phyloP scores from a whole-genome alignment of 2,888 invertebrate species.

The Listrodromus nycthemerus region DNA sequence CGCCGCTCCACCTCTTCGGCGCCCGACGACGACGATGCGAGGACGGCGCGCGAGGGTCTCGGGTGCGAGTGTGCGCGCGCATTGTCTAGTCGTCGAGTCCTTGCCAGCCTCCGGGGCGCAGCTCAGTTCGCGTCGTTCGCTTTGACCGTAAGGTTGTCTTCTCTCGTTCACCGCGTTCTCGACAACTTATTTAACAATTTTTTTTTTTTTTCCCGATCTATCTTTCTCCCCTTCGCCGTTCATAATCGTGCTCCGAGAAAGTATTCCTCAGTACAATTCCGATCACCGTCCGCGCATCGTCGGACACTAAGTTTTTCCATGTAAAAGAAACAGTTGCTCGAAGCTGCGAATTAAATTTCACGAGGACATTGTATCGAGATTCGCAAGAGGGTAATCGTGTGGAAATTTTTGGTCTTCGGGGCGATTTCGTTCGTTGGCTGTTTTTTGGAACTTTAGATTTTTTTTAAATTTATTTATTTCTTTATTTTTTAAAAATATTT shows the following conservation, averaged over 20 bases:
- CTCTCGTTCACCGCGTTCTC: slow-evolving; percentile 25
- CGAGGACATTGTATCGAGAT: not conserved
- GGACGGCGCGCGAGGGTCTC: slow-evolving; percentile 44
- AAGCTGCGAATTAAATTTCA: not conserved
- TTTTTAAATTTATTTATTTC: too few species aligned
- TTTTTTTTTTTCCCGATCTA: not conserved
- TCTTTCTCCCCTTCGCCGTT: slow-evolving; percentile 1
- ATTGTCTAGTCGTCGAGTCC: slow-evolving; percentile 68
- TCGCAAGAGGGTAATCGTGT: not conserved
- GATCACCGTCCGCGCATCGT: slow-evolving; percentile 8
- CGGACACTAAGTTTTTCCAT: not conserved
- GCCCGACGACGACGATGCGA: slow-evolving; percentile 54
- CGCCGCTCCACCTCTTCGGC: slow-evolving; percentile 20
- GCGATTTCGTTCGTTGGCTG: not conserved
- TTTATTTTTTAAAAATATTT: not conserved
- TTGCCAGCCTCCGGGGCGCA: slow-evolving; percentile 73
- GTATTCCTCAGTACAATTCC: slow-evolving; percentile 11
- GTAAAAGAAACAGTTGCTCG: not conserved
- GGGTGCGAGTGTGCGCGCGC: slow-evolving; percentile 61
- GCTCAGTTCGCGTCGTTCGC: slow-evolving; percentile 80
- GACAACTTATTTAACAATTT: slow-evolving; percentile 2
- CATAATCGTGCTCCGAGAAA: slow-evolving; percentile 16
- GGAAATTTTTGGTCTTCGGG: not conserved
- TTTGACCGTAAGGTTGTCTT: slow-evolving; percentile 71
- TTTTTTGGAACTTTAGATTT: too few species aligned